Evolutionary conservation across 2,888 invertebrate species (phyloP).

Genomic region (Mycalesis mineus): DNA sequence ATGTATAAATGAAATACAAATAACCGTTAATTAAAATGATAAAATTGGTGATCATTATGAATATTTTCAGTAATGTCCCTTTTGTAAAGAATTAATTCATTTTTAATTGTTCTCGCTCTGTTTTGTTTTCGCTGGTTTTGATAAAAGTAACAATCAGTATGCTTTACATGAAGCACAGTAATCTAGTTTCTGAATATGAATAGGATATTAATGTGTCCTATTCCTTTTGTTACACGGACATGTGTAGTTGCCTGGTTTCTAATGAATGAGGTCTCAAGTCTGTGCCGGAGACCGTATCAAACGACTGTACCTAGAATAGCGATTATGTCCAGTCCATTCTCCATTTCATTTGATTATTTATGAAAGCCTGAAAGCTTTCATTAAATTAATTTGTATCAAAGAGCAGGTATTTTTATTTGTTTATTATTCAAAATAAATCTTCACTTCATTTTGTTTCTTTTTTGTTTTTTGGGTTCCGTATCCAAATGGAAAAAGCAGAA

Average conservation of each 20-base stretch:
- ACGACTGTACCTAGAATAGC: not conserved
- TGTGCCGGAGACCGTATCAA: not conserved
- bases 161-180: not conserved
- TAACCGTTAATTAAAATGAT: too few relatives aligned
- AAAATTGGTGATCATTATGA: too few relatives aligned
- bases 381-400: not conserved
- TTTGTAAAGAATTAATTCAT: too few relatives aligned
- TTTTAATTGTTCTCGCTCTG: too few relatives aligned
- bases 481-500: too few relatives aligned
- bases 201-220: constrained; percentile 4
- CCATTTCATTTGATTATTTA: not conserved
- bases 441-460: not conserved
- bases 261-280: constrained; percentile 9
- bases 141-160: too few relatives aligned
- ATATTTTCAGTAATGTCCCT: too few relatives aligned
- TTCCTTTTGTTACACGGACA: constrained; percentile 6
- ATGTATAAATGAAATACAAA: too few relatives aligned
- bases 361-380: not conserved
- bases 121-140: too few relatives aligned
- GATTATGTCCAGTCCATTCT: not conserved
- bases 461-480: not conserved
- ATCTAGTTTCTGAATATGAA: not conserved
- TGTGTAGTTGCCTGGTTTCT: not conserved
- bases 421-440: not conserved
- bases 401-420: constrained; percentile 1